A percentile compares a stretch with the other conserved stretches of the same genome.
Conservation (phyloP, 2,113 vertebrate genomes). For the Hippocampus abdominalis region DNA sequence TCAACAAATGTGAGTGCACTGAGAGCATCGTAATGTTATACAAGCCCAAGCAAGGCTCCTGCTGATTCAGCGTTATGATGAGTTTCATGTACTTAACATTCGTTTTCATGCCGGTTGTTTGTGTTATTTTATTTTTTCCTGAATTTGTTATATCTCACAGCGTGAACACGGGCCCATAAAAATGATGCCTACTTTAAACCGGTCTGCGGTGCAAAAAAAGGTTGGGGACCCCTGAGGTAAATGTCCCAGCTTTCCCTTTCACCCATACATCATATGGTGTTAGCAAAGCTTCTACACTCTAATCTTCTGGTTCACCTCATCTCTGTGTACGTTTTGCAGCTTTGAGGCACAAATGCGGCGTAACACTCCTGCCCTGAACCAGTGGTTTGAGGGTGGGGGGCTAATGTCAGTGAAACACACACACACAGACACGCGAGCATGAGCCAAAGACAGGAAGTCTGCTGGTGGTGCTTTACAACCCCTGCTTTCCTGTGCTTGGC, state of each 20-base stretch:
- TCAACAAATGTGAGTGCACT: too few species aligned
- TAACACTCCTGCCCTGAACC: neutral
- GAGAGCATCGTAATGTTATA: too few species aligned
- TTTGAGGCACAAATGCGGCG: neutral
- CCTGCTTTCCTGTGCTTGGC: slow-evolving; percentile 33
- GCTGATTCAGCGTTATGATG: too few species aligned
- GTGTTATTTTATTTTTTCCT: too few species aligned
- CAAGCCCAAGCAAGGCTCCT: too few species aligned
- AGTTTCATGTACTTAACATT: too few species aligned
- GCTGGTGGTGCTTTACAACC: slow-evolving; percentile 42
- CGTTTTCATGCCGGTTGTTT: too few species aligned
- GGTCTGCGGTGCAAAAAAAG: too few species aligned
- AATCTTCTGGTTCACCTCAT: neutral
- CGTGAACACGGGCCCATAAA: too few species aligned
- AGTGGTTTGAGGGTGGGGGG: neutral
- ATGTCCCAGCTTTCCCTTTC: neutral
- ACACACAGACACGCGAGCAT: slow-evolving; percentile 21
- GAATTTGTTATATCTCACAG: too few species aligned
- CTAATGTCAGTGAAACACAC: slow-evolving; percentile 18
- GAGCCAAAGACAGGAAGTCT: slow-evolving; percentile 51
- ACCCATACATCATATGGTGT: neutral
- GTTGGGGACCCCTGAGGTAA: neutral
- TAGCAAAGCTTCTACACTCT: neutral
- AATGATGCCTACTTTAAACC: too few species aligned
- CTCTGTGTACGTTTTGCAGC: neutral